phyloP scores from a whole-genome alignment of 2,888 invertebrate species.

The Dyspetes luteomarginatus region DNA sequence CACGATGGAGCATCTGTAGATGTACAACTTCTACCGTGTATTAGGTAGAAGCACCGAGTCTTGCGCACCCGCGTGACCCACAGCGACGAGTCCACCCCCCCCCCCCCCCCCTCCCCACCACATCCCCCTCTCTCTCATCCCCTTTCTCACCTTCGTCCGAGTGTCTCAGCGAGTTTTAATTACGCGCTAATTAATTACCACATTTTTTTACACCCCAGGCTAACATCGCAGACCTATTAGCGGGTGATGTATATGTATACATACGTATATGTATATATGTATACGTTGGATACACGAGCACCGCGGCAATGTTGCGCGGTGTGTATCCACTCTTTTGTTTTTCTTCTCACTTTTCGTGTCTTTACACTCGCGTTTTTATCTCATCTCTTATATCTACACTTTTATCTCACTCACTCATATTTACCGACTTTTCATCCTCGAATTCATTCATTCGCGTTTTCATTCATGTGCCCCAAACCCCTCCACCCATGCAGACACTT shows the following conservation, averaged over 20 bases:
- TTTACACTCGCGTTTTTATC: conserved; percentile 50
- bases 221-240: conserved; percentile 58
- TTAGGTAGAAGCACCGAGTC: conserved; percentile 13
- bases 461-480: background rate
- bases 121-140: conserved; percentile 32
- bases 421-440: background rate
- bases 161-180: conserved; percentile 77
- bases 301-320: background rate
- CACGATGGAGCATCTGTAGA: conserved; percentile 13
- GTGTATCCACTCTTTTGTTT: background rate
- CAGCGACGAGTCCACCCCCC: conserved; percentile 28
- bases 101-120: conserved; percentile 5
- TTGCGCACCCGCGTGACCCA: conserved; percentile 56
- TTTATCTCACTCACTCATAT: conserved; percentile 10
- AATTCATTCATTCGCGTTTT: conserved; percentile 19
- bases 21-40: background rate
- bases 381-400: conserved; percentile 7
- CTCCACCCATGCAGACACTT: conserved; percentile 8
- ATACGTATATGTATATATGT: background rate
- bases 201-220: conserved; percentile 51
- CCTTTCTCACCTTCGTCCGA: conserved; percentile 27
- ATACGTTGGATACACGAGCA: background rate
- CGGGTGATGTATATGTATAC: conserved; percentile 25
- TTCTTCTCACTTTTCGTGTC: conserved; percentile 30
- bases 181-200: conserved; percentile 80